Evolutionary conservation across 92 coral and sea anemone species (phyloP), one percentile per base, ranked within the genome.

Genomic region (Muricea muricata): DNA sequence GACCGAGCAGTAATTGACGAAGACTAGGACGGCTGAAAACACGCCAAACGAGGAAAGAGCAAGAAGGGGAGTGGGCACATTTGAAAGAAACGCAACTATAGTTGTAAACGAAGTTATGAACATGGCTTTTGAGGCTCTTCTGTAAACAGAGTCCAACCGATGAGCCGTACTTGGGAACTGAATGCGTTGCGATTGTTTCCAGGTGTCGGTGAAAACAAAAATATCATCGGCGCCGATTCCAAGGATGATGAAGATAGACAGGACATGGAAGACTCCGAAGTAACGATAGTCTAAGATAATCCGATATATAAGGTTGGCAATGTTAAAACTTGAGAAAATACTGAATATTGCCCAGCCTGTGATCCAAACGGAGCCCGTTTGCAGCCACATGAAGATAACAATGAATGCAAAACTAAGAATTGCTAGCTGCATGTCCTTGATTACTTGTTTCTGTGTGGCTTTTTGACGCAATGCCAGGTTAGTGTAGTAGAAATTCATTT

Each of bases 201-300:
- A 92, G 26, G 95, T 92, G 80, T 92, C 93, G 28, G 47, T 79
- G 75, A 92, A 92, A 6, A 92, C 95, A 17, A 92, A 92, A 2
- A 92, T 88, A 39, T 90, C 93, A 52, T 92, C 95, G 0, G 93
- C 93, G 1, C 95, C 95, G 28, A 92, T 92, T 0, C 95, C 95
- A 9, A 87, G 83, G 40, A 92, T 87, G 48, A 92, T 92, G 81
- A 92, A 92, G 14, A 92, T 90, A 1, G 93, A 90, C 28, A 92
- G 80, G 7, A 90, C 91, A 32, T 92, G 95, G 71, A 92, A 92
- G 15, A 92, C 84, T 8, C 95, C 95, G n/a, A 92, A 73, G 69
- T 92, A 92, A 13, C 93, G 93, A 55, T 81, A 92, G 79, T 92
- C 95, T 13, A 92, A 80, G 3, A 92, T 39, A 48, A 92, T 52